Evolutionary conservation across 2,888 invertebrate genomes (phyloP).

Genomic region (Antheraea yamamai): DNA sequence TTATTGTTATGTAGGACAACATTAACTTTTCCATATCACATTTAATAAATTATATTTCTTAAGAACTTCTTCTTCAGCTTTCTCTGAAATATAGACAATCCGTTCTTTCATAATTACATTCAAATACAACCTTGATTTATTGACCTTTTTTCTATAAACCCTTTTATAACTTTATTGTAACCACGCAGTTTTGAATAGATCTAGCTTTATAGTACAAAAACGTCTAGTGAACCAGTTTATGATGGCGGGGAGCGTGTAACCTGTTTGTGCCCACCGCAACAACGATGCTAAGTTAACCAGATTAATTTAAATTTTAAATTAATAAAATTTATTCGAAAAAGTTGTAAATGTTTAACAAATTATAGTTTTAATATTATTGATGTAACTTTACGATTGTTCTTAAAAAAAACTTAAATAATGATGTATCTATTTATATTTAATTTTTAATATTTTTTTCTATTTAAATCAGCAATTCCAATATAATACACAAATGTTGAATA

Average conservation of each 20-base stretch:
- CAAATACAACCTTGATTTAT: background rate
- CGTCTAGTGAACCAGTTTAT: constrained; percentile 6
- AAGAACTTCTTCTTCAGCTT: background rate
- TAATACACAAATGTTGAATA: background rate
- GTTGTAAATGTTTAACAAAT: constrained; percentile 31
- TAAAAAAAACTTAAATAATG: background rate
- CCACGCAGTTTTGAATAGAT: background rate
- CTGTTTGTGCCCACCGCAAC: constrained; percentile 18
- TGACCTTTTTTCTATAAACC: background rate
- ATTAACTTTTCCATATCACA: background rate
- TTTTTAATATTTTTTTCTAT: background rate
- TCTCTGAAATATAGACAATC: background rate
- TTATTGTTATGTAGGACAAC: background rate
- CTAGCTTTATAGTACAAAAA: background rate
- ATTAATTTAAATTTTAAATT: constrained; percentile 16
- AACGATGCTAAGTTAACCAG: constrained; percentile 19
- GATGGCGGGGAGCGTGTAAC: constrained; percentile 10
- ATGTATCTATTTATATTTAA: background rate
- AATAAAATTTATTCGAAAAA: constrained; percentile 25
- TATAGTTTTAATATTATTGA: constrained; percentile 20
- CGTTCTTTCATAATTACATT: background rate
- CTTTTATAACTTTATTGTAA: background rate
- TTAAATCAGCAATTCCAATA: background rate
- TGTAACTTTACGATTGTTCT: constrained; percentile 4
- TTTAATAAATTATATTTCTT: background rate